Evolutionary conservation across 2,888 invertebrate genomes (phyloP).

Genomic region (Hemaris fuciformis): DNA sequence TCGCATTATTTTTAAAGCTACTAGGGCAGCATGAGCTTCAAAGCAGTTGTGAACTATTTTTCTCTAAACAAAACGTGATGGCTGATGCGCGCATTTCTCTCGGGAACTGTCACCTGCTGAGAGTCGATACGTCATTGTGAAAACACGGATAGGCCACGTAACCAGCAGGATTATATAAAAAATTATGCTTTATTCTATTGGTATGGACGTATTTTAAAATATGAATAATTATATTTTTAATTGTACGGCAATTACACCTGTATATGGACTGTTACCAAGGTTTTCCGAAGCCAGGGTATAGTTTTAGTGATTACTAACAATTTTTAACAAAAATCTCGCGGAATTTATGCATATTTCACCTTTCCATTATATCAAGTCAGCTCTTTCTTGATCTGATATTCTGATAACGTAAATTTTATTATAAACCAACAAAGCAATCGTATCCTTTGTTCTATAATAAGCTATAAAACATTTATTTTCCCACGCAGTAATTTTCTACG

Average conservation of each 20-base stretch:
- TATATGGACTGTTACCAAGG: no score
- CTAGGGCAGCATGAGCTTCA: slow-evolving; percentile 31
- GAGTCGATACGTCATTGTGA: slow-evolving; percentile 29
- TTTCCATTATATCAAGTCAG: no score
- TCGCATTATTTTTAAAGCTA: slow-evolving; percentile 17
- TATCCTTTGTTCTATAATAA: background rate
- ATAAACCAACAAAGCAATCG: background rate
- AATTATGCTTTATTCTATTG: no score
- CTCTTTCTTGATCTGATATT: background rate
- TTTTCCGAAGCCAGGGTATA: no score
- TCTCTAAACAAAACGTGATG: slow-evolving; percentile 26
- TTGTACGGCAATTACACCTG: no score
- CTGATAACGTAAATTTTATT: background rate
- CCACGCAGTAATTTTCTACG: background rate
- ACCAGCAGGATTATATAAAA: no score
- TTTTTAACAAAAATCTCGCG: no score
- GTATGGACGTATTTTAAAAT: no score
- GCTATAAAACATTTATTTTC: background rate
- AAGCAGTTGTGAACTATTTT: slow-evolving; percentile 23
- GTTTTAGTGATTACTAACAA: no score
- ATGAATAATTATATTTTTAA: no score
- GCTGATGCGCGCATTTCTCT: slow-evolving; percentile 31
- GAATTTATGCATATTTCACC: no score
- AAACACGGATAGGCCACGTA: background rate
- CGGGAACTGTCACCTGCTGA: slow-evolving; percentile 51